Evolutionary conservation across 2,113 vertebrate species (phyloP).

Genomic region (Caranx ignobilis): DNA sequence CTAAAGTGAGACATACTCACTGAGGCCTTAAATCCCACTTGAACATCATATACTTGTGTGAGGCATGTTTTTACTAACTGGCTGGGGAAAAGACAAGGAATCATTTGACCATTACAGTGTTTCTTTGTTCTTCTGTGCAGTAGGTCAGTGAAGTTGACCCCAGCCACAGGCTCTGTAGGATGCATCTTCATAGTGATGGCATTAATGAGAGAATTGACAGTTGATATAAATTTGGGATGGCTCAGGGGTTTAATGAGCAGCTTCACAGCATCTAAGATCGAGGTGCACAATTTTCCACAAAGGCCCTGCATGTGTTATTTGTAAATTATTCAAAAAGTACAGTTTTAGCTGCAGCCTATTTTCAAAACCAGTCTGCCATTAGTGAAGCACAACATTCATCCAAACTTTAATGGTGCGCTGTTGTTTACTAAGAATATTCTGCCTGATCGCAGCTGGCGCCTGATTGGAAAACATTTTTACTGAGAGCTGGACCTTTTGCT

Average conservation of each 20-base stretch:
- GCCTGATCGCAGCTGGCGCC: slow-evolving; percentile 24
- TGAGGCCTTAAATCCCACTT: background rate
- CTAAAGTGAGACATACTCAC: background rate
- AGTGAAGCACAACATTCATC: slow-evolving; percentile 46
- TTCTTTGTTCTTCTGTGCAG: background rate
- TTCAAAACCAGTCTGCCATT: slow-evolving; percentile 32
- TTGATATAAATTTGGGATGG: slow-evolving; percentile 29
- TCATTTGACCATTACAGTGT: slow-evolving; percentile 22
- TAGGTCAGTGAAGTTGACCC: background rate
- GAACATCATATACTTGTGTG: background rate
- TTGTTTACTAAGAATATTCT: slow-evolving; percentile 52
- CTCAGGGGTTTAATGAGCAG: slow-evolving; percentile 42
- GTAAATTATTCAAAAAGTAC: slow-evolving; percentile 51
- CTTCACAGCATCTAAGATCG: slow-evolving; percentile 37
- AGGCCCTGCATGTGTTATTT: slow-evolving; percentile 23
- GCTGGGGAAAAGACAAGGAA: slow-evolving; percentile 6
- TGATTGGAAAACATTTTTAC: slow-evolving; percentile 29
- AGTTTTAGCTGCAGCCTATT: slow-evolving; percentile 37
- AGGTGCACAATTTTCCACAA: slow-evolving; percentile 35
- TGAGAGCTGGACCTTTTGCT: slow-evolving; percentile 9
- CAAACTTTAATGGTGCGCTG: slow-evolving; percentile 59
- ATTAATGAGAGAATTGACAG: slow-evolving; percentile 58
- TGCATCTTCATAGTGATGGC: slow-evolving; percentile 24
- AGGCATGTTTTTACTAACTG: background rate
- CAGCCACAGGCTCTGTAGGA: background rate